Conservation (phyloP, 2,797 vertebrate genomes). For the Neostethus bicornis region DNA sequence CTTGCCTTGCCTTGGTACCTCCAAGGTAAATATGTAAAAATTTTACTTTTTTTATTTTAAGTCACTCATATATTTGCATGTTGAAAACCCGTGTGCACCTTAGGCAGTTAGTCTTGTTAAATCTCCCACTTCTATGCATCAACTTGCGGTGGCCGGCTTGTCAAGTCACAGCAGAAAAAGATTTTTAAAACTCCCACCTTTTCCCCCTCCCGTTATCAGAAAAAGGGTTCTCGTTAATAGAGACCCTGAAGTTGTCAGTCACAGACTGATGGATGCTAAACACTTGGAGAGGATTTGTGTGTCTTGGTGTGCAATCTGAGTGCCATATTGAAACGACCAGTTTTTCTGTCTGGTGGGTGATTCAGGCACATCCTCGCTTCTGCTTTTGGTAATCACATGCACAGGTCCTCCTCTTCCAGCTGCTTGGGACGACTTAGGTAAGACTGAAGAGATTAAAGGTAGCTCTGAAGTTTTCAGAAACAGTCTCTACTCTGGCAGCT, state of each 20-base stretch:
- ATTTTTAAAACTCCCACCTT: constrained; percentile 43
- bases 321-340: constrained; percentile 15
- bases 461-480: constrained; percentile 69
- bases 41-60: no score
- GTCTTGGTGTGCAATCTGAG: constrained; percentile 18
- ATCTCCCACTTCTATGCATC: constrained; percentile 49
- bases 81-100: no score
- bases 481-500: constrained; percentile 63
- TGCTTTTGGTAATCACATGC: constrained; percentile 49
- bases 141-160: constrained; percentile 29
- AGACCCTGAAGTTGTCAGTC: constrained; percentile 41
- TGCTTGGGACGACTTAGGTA: constrained; percentile 62
- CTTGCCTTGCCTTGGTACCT: no score
- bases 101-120: constrained; percentile 53
- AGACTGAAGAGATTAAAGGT: constrained; percentile 65
- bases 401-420: constrained; percentile 58
- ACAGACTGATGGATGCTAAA: constrained; percentile 33
- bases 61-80: no score
- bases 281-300: not conserved
- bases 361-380: constrained; percentile 31
- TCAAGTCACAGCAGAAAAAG: constrained; percentile 28
- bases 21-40: no score
- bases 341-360: constrained; percentile 14
- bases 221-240: constrained; percentile 31
- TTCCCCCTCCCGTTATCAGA: constrained; percentile 39